Base-by-base conservation (phyloP, 2,888 invertebrate species). In the Drosophila seclusa region DNA sequence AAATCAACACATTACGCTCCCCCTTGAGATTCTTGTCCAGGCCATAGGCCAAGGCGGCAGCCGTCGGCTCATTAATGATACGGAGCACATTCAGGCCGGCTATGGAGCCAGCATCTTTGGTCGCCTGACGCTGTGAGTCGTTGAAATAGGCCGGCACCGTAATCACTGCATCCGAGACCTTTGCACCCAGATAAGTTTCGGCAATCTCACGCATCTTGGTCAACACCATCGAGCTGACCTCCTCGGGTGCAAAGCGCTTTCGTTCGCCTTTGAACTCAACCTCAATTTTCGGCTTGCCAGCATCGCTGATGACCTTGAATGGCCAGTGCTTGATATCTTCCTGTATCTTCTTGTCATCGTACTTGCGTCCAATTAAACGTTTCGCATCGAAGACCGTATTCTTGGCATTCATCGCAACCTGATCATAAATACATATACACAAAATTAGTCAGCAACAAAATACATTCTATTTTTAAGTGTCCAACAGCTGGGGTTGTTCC, bases 51-150 rank as follows among this genome's bases (percentile, higher is more conserved):
- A 97, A 94, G 49, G 97, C 97, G 27, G 97, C 97, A 1, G 97
- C 97, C 4, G 98, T 98, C 11, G 98, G 98, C 92, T 98, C 98
- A 91, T 98, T 97, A 82, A 98, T 97, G 73, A 98, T 98, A 85
- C 98, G 95, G 48, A 98, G 94, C 3, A 98, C 97, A 92, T 98
- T 98, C 32, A 98, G 92, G 1, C 97, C 98, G 29, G 98, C 96
- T 89, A 97, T 97, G 4, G 94, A 94, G 2, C 98, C 98, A 16
- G 98, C 97, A 93, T 98, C 98, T 93, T 98, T 98, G 11, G 98
- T 98, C 16, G 97, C 97, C 92, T 97, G 97, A 16, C 97, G 94
- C 92, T 97, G 97, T 4, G 96, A 96, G 87, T 97, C 97, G 90
- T 97, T 97, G 91, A 97, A 97, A 91, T 97, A 97, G 7, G 97